Evolutionary conservation across 23 tunicate genomes (phyloP), one percentile per base, ranked within the genome.

Genomic region (Trididemnum nubilum): DNA sequence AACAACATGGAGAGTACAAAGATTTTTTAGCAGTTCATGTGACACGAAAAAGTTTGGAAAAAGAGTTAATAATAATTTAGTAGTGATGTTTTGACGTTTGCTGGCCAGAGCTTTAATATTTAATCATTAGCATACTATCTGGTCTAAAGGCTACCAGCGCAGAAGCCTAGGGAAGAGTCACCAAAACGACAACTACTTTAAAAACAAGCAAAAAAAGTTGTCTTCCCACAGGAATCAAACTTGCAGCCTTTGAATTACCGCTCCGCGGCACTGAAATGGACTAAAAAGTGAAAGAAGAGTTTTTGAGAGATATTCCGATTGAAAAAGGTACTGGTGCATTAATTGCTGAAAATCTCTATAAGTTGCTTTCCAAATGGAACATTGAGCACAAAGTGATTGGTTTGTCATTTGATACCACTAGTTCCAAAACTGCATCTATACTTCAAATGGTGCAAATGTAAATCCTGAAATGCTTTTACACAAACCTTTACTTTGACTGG

Each of bases 361-460:
- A 63, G 28, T 28, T 63, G 7, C 69, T 63, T 21, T 18, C 4
- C 19, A 28, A 63, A 21, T 63, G 69, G 69, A 63, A 63, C 28
- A 63, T 63, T 15, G 69, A 63, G 4, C 57, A 49, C 18, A 9
- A 18, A 18, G 23, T 63, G 4, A 23, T 63, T 15, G 69, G 27
- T 63, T 23, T 63, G 4, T 63, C 69, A 15, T 63, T 23, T 23
- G 28, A 63, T 23, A 63, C 69, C 69, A 63, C 69, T 4, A 63
- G 69, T 63, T 21, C 69, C 7, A 63, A 63, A 4, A 63, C 69
- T 23, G 28, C 27, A 15, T 18, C 27, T 23, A 23, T 15, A n/a
- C n/a, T n/a, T n/a, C n/a, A 63, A 63, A 63, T 15, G 69, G 27
- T 63, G 69, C 69, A 4, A 63, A 63, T 63, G 28, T 63, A 15